phyloP scores from a whole-genome alignment of 2,113 vertebrate genomes.

The Meriones unguiculatus region DNA sequence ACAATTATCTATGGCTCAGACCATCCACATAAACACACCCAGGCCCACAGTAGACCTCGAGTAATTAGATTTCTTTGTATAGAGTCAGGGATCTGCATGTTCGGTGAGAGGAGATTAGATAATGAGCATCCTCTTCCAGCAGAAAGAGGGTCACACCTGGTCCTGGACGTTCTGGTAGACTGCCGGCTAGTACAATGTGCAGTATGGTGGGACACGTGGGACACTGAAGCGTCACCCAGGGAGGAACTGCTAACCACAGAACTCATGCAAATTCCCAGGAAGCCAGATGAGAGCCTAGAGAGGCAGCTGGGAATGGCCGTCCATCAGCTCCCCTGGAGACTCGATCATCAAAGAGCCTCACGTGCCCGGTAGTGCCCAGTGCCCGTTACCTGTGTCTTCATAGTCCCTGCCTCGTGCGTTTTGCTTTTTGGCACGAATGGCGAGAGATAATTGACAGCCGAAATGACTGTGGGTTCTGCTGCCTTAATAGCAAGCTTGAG shows the following conservation, averaged over 20 bases:
- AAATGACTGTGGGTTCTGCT: background rate
- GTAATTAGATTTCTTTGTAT: conserved; percentile 67
- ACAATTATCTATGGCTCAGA: conserved; percentile 41
- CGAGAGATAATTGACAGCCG: background rate
- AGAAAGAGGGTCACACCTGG: conserved; percentile 52
- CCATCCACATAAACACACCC: background rate
- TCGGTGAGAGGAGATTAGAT: conserved; percentile 65
- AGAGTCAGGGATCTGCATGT: conserved; percentile 29
- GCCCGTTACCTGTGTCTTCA: background rate
- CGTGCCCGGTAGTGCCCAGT: background rate
- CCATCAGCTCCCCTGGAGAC: background rate
- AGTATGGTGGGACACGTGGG: background rate
- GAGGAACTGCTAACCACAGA: background rate
- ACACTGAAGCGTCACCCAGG: background rate
- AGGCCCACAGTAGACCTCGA: conserved; percentile 55
- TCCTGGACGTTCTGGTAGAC: background rate
- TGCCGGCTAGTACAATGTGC: background rate
- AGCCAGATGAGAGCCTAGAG: conserved; percentile 22
- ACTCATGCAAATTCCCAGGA: background rate
- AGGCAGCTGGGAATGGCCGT: background rate
- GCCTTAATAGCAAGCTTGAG: background rate
- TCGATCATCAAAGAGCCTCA: background rate
- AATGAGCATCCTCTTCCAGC: conserved; percentile 29
- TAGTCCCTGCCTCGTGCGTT: background rate
- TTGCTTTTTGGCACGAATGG: background rate